phyloP scores from a whole-genome alignment of 2,888 invertebrate genomes.

The Hoplodrina ambigua region DNA sequence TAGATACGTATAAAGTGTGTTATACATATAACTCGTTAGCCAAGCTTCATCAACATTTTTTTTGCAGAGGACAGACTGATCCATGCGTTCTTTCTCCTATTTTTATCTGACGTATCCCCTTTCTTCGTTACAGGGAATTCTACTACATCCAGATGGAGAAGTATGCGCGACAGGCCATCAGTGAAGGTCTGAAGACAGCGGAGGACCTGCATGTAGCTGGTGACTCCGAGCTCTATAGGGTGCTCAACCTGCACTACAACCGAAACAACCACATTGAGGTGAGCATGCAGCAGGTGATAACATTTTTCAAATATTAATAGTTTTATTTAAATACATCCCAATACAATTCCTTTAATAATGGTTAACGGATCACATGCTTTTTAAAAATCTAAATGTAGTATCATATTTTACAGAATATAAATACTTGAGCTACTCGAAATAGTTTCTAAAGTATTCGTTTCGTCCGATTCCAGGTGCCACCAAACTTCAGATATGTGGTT shows the following conservation, averaged over 20 bases:
- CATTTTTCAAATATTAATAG: slow-evolving; percentile 27
- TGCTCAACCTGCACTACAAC: slow-evolving; percentile 99
- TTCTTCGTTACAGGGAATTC: slow-evolving; percentile 96
- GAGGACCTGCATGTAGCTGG: slow-evolving; percentile 98
- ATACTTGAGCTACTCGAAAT: background rate
- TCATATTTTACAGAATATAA: background rate
- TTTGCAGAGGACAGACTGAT: slow-evolving; percentile 25
- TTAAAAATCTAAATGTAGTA: background rate
- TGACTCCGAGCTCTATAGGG: slow-evolving; percentile 99
- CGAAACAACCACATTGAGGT: slow-evolving; percentile 99
- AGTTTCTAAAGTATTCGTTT: slow-evolving; percentile 36
- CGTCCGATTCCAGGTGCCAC: slow-evolving; percentile 95
- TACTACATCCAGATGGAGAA: slow-evolving; percentile 99
- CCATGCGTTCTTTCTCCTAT: slow-evolving; percentile 6
- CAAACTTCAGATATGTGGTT: slow-evolving; percentile 98
- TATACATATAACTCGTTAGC: slow-evolving; percentile 48
- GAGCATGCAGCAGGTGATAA: slow-evolving; percentile 76
- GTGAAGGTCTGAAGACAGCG: slow-evolving; percentile 97
- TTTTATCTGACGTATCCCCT: slow-evolving; percentile 43
- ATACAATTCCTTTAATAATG: background rate
- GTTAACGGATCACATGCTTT: background rate
- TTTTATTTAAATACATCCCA: background rate
- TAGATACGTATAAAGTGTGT: slow-evolving; percentile 69
- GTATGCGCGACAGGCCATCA: slow-evolving; percentile 99
- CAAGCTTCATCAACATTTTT: slow-evolving; percentile 54